Percentiles rank a stretch among this genome's conserved stretches.
Conservation (phyloP, 1,140 invertebrate genomes). For the Drosophila azteca region DNA sequence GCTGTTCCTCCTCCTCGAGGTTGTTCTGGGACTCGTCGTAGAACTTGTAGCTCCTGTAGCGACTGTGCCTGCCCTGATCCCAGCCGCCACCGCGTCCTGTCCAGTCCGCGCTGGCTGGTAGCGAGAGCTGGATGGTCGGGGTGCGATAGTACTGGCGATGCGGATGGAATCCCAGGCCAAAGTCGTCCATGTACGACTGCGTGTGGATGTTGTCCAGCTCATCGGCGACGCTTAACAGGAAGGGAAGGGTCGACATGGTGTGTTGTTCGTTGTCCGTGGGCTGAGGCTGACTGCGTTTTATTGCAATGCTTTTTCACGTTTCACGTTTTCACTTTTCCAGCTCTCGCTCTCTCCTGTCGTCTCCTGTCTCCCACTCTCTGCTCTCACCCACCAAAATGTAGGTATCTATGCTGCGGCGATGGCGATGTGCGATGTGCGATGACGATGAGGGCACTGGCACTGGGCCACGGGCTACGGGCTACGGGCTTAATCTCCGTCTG, state of each 20-base stretch:
- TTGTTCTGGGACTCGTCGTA: conserved; percentile 77
- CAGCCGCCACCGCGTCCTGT: conserved; percentile 49
- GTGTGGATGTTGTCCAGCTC: conserved; percentile 82
- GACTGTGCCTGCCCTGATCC: conserved; percentile 39
- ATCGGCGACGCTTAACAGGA: conserved; percentile 80
- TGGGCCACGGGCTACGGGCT: not conserved
- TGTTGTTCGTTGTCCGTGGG: conserved; percentile 3
- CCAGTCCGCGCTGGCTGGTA: conserved; percentile 81
- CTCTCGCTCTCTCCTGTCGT: not conserved
- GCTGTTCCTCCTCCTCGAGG: conserved; percentile 50
- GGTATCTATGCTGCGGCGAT: conserved; percentile 61
- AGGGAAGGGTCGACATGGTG: conserved; percentile 82
- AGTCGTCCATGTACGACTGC: conserved; percentile 81
- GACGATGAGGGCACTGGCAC: conserved; percentile 17
- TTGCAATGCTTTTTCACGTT: conserved; percentile 14
- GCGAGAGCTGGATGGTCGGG: conserved; percentile 76
- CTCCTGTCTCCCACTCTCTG: conserved; percentile 6
- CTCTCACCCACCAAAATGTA: conserved; percentile 34
- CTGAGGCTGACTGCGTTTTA: no score
- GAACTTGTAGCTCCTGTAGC: conserved; percentile 74
- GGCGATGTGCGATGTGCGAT: not conserved
- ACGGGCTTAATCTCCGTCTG: conserved; percentile 27
- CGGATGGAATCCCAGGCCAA: conserved; percentile 81
- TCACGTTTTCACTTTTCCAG: conserved; percentile 57
- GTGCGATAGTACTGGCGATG: conserved; percentile 80